Evolutionary conservation across 2,888 invertebrate species (phyloP).

Genomic region (Mayetiola destructor): DNA sequence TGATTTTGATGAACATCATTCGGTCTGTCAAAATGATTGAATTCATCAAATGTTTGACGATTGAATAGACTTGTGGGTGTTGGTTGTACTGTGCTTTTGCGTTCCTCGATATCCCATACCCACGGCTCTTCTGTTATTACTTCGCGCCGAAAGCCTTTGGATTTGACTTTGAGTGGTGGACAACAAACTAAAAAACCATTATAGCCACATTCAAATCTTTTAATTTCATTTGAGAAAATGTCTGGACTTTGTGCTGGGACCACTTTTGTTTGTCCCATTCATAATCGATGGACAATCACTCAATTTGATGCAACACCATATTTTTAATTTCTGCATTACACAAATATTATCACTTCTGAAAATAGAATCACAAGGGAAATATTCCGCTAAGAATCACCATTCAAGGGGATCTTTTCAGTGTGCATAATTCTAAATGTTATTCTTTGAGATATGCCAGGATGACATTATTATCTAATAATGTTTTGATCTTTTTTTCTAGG

Average conservation of each 20-base stretch:
- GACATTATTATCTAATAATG: too few species aligned
- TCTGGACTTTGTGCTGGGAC: conserved; percentile 21
- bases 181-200: conserved; percentile 29
- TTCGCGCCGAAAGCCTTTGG: background rate
- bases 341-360: too few species aligned
- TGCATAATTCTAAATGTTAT: too few species aligned
- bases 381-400: too few species aligned
- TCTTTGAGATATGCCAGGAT: too few species aligned
- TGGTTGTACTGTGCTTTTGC: background rate
- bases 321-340: too few species aligned
- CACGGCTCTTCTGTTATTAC: conserved; percentile 22
- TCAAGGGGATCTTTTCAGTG: too few species aligned
- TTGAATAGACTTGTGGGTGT: background rate
- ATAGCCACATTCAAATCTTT: conserved; percentile 19
- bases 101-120: conserved; percentile 26
- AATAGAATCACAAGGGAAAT: too few species aligned
- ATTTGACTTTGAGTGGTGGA: conserved; percentile 17
- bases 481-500: too few species aligned
- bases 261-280: conserved; percentile 22
- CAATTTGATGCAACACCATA: conserved; percentile 27
- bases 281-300: conserved; percentile 26
- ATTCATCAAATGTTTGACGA: background rate
- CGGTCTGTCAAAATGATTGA: background rate
- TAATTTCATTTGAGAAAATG: conserved; percentile 19
- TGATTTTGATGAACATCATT: conserved; percentile 14